A percentile compares a stretch with the other conserved stretches of the same genome.
These are phyloP conservation scores for Amblyteles armatorius DNA, from an alignment of 2,888 invertebrate species.

Conservation along the genomic window DNA sequence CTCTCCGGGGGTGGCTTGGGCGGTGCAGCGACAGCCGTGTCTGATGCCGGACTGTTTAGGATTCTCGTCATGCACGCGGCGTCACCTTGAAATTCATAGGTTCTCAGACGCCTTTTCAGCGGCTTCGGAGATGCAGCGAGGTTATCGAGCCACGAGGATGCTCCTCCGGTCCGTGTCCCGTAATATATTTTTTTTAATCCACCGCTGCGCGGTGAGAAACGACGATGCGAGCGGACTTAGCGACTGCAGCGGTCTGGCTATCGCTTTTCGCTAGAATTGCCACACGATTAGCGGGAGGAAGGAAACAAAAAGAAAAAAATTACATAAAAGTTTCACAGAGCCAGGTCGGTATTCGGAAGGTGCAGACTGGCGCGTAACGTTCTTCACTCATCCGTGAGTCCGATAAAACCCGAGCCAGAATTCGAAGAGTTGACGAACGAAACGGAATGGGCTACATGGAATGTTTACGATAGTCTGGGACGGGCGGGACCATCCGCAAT, in stretches of 20 bases:
- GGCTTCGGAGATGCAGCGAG: conserved; percentile 13
- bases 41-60: conserved; percentile 42
- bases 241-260: conserved; percentile 8
- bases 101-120: conserved; percentile 51
- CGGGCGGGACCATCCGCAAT: conserved; percentile 1
- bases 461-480: conserved; percentile 4
- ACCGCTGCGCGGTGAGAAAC: conserved; percentile 20
- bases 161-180: conserved; percentile 2
- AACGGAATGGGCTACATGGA: conserved; percentile 27
- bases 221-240: neutral
- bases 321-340: conserved; percentile 18
- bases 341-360: conserved; percentile 22
- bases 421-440: conserved; percentile 37
- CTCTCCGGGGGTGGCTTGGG: conserved; percentile 34
- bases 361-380: conserved; percentile 23
- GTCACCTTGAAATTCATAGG: conserved; percentile 71
- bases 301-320: conserved; percentile 17
- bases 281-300: conserved; percentile 4
- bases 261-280: conserved; percentile 19
- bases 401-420: conserved; percentile 49
- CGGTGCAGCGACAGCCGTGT: conserved; percentile 17
- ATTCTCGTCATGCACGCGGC: conserved; percentile 69
- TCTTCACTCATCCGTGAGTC: conserved; percentile 52
- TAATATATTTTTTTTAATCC: neutral
- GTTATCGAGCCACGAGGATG: conserved; percentile 28